A percentile compares a stretch with the other conserved stretches of the same genome.
These are phyloP conservation scores for Hipparchia semele DNA, from an alignment of 2,888 invertebrate genomes.

Conservation along the genomic window DNA sequence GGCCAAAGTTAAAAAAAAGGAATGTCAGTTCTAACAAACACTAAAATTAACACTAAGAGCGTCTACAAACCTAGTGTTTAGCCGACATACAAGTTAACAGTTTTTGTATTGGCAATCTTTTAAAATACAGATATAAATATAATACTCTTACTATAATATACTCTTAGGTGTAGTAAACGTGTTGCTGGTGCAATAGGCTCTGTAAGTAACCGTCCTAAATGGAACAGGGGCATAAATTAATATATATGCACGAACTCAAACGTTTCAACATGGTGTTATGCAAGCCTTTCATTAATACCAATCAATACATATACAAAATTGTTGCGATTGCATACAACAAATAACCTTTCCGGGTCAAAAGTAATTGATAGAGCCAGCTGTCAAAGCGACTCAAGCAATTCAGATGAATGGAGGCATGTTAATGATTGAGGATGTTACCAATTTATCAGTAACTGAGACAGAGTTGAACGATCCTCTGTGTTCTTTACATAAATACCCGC, in stretches of 20 bases:
- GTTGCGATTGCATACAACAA: constrained; percentile 12
- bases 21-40: too few relatives aligned
- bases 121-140: too few relatives aligned
- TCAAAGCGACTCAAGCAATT: constrained; percentile 20
- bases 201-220: too few relatives aligned
- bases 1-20: too few relatives aligned
- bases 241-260: not conserved
- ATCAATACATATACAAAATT: constrained; percentile 18
- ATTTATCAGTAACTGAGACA: constrained; percentile 48
- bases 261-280: not conserved
- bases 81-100: too few relatives aligned
- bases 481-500: constrained; percentile 5
- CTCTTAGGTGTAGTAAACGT: too few relatives aligned
- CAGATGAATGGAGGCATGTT: constrained; percentile 38
- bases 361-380: constrained; percentile 27
- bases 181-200: too few relatives aligned
- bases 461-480: constrained; percentile 25
- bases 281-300: constrained; percentile 13
- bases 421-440: constrained; percentile 60
- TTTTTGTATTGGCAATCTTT: too few relatives aligned
- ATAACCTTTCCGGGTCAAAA: constrained; percentile 13
- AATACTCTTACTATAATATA: too few relatives aligned
- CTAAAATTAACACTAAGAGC: too few relatives aligned
- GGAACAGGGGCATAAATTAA: not conserved
- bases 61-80: too few relatives aligned